Evolutionary conservation across 2,888 invertebrate genomes (phyloP), one percentile per base, ranked within the genome.

Genomic region (Lymantria monacha): DNA sequence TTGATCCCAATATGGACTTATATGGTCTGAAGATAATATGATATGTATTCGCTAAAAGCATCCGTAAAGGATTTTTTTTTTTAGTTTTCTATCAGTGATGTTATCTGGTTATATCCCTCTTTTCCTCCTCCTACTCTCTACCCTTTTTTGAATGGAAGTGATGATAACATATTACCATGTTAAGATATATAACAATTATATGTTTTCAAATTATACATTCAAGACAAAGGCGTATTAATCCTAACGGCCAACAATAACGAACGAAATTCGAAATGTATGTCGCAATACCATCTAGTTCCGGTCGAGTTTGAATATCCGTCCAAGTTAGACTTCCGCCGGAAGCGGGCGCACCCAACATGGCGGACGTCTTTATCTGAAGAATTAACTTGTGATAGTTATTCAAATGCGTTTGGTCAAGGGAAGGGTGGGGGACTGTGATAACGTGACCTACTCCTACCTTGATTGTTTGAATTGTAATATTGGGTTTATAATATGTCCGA

Each of bases 211-310:
- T 30, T n/a, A n/a, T 30, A 46, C 46, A 56, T 57, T 54, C 45
- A 61, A 62, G 55, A 61, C 58, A 59, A 62, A 61, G 47, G 47
- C 49, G 53, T 51, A 54, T 57, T 52, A 59, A 57, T 44, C 44
- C 55, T 45, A 48, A 59, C 50, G 49, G 46, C 43, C 47, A 66
- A 83, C 85, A 86, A 87, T 81, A 64, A 72, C 64, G 33, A 62
- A 75, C 83, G 70, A 88, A 90, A 89, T 90, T 89, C 81, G 77
- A 90, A 90, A 90, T 90, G 86, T 90, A 88, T 90, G 90, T 90
- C 85, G 85, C 79, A 81, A 79, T 80, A 86, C 87, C 81, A 84
- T 82, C 82, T 66, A 87, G 76, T 88, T 91, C 91, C 90, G 88
- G 87, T 79, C 79, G 81, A 90, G 89, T 90, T 90, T 86, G 87